A percentile compares a stretch with the other conserved stretches of the same genome.
Evolutionary conservation across 2,113 vertebrate species (phyloP).

Genomic region (Meleagris gallopavo): DNA sequence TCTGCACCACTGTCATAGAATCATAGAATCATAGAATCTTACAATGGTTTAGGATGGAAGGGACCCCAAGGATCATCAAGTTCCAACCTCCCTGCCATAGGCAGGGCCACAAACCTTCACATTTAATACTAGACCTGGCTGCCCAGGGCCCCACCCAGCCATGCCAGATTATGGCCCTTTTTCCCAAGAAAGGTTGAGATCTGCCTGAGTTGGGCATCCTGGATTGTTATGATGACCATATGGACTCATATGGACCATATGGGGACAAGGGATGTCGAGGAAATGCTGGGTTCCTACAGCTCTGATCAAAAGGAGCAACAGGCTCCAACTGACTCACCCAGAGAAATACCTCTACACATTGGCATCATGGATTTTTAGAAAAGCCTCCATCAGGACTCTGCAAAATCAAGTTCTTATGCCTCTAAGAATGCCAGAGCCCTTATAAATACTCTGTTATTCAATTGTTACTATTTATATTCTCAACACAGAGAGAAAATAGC

Average conservation of each 20-base stretch:
- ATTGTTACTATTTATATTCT: background rate
- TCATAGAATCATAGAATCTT: too few relatives aligned
- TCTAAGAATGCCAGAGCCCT: background rate
- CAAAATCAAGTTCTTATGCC: background rate
- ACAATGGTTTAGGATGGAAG: too few relatives aligned
- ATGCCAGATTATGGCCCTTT: background rate
- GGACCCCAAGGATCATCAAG: too few relatives aligned
- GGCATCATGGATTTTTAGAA: fast-evolving
- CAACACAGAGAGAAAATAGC: background rate
- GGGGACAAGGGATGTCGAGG: too few relatives aligned
- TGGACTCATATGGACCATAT: too few relatives aligned
- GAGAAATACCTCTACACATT: background rate
- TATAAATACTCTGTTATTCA: fast-evolving
- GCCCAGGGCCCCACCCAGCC: too few relatives aligned
- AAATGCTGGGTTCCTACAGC: background rate
- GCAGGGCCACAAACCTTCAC: too few relatives aligned
- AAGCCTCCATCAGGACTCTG: background rate
- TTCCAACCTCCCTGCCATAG: too few relatives aligned
- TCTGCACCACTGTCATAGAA: background rate
- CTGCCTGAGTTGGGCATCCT: background rate
- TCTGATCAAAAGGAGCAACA: background rate
- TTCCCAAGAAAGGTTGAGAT: background rate
- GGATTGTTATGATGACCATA: too few relatives aligned
- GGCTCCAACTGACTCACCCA: background rate
- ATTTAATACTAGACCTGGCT: too few relatives aligned